Percentiles rank a stretch among this genome's conserved stretches.
These are phyloP conservation scores for Deilephila porcellus DNA, from an alignment of 2,888 invertebrate species.

Conservation along the genomic window DNA sequence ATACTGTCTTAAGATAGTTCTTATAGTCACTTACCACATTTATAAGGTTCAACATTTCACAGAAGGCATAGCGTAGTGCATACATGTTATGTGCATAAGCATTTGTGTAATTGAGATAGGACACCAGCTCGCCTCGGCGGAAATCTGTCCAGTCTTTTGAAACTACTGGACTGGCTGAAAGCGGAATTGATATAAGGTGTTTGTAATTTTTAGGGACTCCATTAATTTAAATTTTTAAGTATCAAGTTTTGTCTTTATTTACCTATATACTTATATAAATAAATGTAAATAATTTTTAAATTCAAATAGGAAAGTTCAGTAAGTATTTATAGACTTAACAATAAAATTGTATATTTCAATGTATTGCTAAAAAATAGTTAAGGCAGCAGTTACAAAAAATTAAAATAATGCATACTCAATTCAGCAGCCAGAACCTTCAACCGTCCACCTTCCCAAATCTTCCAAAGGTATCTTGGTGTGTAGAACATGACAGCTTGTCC, in stretches of 20 bases:
- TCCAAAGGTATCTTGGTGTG: constrained; percentile 89
- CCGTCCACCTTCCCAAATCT: constrained; percentile 88
- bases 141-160: constrained; percentile 83
- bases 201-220: no score
- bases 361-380: no score
- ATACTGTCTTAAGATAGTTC: not conserved
- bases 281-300: not conserved
- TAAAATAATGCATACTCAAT: constrained; percentile 68
- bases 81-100: constrained; percentile 86
- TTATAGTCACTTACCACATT: constrained; percentile 86
- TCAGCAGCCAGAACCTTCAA: constrained; percentile 85
- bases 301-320: not conserved
- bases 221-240: no score
- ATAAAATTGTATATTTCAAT: no score
- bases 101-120: constrained; percentile 84
- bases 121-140: constrained; percentile 82
- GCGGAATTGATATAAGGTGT: not conserved
- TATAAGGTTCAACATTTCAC: constrained; percentile 89
- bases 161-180: constrained; percentile 82
- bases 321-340: no score
- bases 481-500: constrained; percentile 89
- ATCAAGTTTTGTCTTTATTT: not conserved
- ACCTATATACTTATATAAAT: not conserved
- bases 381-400: no score
- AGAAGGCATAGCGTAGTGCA: constrained; percentile 87